Conservation (phyloP, 2,113 vertebrate species). For the Ophthalmolycus amberensis region DNA sequence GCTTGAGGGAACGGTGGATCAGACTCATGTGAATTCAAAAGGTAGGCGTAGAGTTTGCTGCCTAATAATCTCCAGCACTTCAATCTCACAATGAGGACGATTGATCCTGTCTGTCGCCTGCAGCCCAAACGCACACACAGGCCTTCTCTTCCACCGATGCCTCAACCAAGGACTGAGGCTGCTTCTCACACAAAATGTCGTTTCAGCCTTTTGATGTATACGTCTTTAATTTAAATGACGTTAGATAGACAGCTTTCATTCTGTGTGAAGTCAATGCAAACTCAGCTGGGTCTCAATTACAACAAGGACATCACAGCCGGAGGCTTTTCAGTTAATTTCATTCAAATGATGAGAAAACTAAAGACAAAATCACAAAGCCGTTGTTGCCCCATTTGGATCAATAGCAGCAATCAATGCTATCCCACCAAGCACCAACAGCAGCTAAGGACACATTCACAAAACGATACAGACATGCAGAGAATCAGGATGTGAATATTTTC, state of each 20-base stretch:
- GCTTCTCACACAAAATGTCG: slow-evolving; percentile 4
- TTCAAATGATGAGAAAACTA: slow-evolving; percentile 26
- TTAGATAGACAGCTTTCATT: neutral
- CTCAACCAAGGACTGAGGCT: neutral
- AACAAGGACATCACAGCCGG: slow-evolving; percentile 19
- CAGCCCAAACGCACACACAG: slow-evolving; percentile 35
- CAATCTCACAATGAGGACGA: slow-evolving; percentile 65
- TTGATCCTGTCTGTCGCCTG: slow-evolving; percentile 56
- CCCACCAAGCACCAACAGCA: neutral
- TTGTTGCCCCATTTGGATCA: slow-evolving; percentile 37
- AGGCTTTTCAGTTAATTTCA: slow-evolving; percentile 13
- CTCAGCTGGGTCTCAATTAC: slow-evolving; percentile 23
- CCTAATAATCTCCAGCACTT: slow-evolving; percentile 59
- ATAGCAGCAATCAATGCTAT: slow-evolving; percentile 37
- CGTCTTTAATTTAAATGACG: slow-evolving; percentile 9
- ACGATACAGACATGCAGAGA: slow-evolving; percentile 21
- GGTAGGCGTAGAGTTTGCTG: slow-evolving; percentile 26
- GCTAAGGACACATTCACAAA: slow-evolving; percentile 2
- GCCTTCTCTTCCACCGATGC: neutral
- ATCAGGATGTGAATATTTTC: slow-evolving; percentile 37
- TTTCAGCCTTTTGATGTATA: slow-evolving; percentile 6
- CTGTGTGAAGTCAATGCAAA: slow-evolving; percentile 19
- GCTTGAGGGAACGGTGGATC: slow-evolving; percentile 48
- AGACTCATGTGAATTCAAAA: slow-evolving; percentile 47
- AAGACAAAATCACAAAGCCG: slow-evolving; percentile 25